These are phyloP conservation scores for Carassius gibelio DNA, from an alignment of 2,113 vertebrate species.

Conservation along the genomic window DNA sequence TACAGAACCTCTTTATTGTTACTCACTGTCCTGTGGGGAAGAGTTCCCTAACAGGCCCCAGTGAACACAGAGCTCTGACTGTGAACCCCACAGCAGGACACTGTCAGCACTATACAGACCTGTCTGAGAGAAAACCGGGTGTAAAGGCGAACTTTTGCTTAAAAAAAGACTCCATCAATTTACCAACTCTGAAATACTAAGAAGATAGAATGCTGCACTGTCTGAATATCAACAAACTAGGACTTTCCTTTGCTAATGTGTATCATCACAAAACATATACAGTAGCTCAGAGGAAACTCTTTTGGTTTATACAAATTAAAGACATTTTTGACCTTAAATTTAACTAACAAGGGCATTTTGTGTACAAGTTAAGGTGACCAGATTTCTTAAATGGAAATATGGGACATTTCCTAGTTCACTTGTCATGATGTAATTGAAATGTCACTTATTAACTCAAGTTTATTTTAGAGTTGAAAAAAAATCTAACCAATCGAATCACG, in stretches of 20 bases:
- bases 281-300: background rate
- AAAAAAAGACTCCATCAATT: background rate
- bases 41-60: constrained; percentile 31
- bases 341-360: background rate
- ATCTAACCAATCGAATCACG: no score
- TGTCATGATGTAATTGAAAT: background rate
- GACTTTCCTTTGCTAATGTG: background rate
- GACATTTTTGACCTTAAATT: background rate
- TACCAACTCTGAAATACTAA: constrained; percentile 2
- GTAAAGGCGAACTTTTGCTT: constrained; percentile 12
- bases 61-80: constrained; percentile 26
- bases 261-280: background rate
- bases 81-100: constrained; percentile 38
- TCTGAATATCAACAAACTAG: constrained; percentile 4
- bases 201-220: background rate
- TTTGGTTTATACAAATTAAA: background rate
- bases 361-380: background rate
- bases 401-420: background rate
- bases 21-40: constrained; percentile 19
- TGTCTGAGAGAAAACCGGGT: background rate
- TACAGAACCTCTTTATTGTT: constrained; percentile 5
- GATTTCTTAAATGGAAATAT: background rate
- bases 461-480: no score
- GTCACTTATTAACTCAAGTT: background rate
- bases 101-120: constrained; percentile 27